A percentile compares a stretch with the other conserved stretches of the same genome.
Conservation (phyloP, 1,140 invertebrate genomes). For the Caenorhabditis elegans region WBcel235 BX284602.5:11559001-11559500, state of each 20-base stretch:
- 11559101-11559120: not conserved
- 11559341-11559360: too few relatives aligned
- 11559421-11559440: too few relatives aligned
- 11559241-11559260: conserved; percentile 2
- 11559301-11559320: too few relatives aligned
- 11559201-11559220: conserved; percentile 13
- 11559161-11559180: conserved; percentile 8
- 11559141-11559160: not conserved
- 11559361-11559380: too few relatives aligned
- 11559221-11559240: conserved; percentile 6
- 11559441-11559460: too few relatives aligned
- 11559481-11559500: too few relatives aligned
- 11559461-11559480: too few relatives aligned
- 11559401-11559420: too few relatives aligned
- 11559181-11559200: conserved; percentile 11
- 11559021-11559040: not conserved
- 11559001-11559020: conserved; percentile 2
- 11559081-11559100: conserved; percentile 6
- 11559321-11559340: too few relatives aligned
- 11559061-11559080: not conserved
- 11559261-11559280: too few relatives aligned
- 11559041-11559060: not conserved
- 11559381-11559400: too few relatives aligned
- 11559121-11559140: conserved; percentile 16
- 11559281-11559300: too few relatives aligned